Base-by-base conservation (phyloP, 1,140 invertebrate species). In the Tetraneura akinire region DNA sequence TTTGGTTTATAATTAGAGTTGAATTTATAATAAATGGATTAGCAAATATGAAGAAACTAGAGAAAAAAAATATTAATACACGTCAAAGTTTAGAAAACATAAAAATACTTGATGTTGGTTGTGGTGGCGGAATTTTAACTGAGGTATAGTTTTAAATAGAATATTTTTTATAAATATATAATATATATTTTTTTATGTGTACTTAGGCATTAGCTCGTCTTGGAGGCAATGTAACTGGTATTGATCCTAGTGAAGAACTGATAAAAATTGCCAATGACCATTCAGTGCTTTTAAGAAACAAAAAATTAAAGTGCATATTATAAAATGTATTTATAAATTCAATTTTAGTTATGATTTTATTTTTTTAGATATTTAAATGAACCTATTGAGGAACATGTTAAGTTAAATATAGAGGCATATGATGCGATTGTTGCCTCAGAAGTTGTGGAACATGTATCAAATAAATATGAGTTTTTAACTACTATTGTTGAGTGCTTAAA, bases 341-440 rank as follows among this genome's bases (percentile, higher is more conserved):
- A 84, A 9, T 88, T 87, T 80, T 84, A 81, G 55, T 81, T 55
- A 83, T n/a, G n/a, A n/a, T 74, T 37, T 66, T 42, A 32, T 64
- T 10, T 62, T 71, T 70, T 29, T 83, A 81, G 83, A 8, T 87
- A 86, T 81, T 73, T 84, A 4, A 71, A 62, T 68, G 81, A 80
- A 29, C 86, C 88, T 3, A 86, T 90, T 70, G 89, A 93, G 84
- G 88, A 93, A 11, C 89, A 91, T 84, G 84, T 85, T 16, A 73
- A 83, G 42, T 81, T 85, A 1, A 85, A 89, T 82, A 64, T 81
- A 18, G 85, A 89, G 57, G 80, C 82, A 47, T 97, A 92, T 84
- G 95, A 98, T 88, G 94, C 90, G 16, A 88, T 99, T 21, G 89
- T 97, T 6, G 89, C 91, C 3, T 96, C 95, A 9, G 96, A 98